phyloP scores from a whole-genome alignment of 2,797 vertebrate genomes.

The Merluccius polli region DNA sequence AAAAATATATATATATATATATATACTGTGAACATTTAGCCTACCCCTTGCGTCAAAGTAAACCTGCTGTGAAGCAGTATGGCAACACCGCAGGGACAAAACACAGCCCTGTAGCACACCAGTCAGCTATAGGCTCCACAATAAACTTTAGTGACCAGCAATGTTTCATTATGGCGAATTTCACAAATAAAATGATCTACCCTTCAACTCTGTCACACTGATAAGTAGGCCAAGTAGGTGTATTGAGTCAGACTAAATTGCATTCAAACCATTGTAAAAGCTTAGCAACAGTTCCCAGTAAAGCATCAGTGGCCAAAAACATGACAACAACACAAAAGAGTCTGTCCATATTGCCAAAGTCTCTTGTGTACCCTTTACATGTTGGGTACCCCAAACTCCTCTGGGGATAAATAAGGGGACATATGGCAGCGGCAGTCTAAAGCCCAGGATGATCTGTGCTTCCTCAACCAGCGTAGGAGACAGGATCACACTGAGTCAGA shows the following conservation, averaged over 20 bases:
- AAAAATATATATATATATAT: too few relatives aligned
- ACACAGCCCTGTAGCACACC: background rate
- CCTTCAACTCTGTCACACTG: background rate
- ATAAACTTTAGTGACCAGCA: too few relatives aligned
- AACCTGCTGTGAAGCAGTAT: background rate
- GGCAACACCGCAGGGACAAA: background rate
- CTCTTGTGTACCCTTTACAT: constrained; percentile 51
- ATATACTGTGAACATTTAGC: background rate
- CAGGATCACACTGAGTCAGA: constrained; percentile 58
- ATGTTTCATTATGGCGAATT: background rate
- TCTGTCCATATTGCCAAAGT: constrained; percentile 30
- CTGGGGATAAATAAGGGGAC: constrained; percentile 56
- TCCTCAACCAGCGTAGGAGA: constrained; percentile 51
- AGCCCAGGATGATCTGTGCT: constrained; percentile 57
- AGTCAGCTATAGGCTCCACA: background rate
- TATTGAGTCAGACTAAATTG: background rate
- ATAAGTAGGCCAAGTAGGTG: background rate
- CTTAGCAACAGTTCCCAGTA: background rate
- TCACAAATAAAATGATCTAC: background rate
- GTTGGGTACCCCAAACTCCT: constrained; percentile 53
- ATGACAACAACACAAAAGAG: background rate
- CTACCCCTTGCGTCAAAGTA: background rate
- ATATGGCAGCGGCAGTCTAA: constrained; percentile 66
- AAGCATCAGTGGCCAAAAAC: background rate
- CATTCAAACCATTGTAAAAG: background rate